phyloP scores from a whole-genome alignment of 2,113 vertebrate species.

The Toxotes chatareus region DNA sequence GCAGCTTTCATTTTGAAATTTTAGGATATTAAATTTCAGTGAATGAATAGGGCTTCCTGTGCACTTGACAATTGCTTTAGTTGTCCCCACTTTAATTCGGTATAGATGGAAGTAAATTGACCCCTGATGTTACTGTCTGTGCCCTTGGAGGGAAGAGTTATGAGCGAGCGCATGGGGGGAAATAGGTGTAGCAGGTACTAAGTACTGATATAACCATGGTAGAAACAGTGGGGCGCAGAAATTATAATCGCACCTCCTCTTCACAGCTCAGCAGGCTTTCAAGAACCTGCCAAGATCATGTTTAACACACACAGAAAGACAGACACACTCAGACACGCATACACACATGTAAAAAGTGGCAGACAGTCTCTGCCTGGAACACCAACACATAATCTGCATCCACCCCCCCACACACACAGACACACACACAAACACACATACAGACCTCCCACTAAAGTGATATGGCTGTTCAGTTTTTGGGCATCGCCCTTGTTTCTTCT shows the following conservation, averaged over 20 bases:
- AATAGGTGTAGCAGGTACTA: conserved; percentile 62
- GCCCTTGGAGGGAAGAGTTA: conserved; percentile 53
- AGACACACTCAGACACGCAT: conserved; percentile 25
- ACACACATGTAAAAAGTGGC: conserved; percentile 40
- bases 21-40: not conserved
- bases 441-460: not conserved
- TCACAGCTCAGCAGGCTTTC: conserved; percentile 69
- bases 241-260: conserved; percentile 74
- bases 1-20: conserved; percentile 8
- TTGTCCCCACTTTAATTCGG: conserved; percentile 43
- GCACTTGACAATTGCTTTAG: conserved; percentile 12
- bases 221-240: conserved; percentile 69
- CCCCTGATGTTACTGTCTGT: conserved; percentile 32
- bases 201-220: conserved; percentile 61
- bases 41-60: conserved; percentile 6
- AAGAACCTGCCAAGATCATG: conserved; percentile 68
- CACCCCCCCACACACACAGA: not conserved
- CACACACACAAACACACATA: not conserved
- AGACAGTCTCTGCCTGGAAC: conserved; percentile 41
- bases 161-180: conserved; percentile 49
- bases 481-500: not conserved
- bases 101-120: conserved; percentile 51
- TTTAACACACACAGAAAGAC: conserved; percentile 54
- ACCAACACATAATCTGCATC: conserved; percentile 13
- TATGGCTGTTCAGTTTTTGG: conserved; percentile 14